These are phyloP conservation scores for Rhyacichthys aspro DNA, from an alignment of 2,797 vertebrate genomes.

Conservation along the genomic window DNA sequence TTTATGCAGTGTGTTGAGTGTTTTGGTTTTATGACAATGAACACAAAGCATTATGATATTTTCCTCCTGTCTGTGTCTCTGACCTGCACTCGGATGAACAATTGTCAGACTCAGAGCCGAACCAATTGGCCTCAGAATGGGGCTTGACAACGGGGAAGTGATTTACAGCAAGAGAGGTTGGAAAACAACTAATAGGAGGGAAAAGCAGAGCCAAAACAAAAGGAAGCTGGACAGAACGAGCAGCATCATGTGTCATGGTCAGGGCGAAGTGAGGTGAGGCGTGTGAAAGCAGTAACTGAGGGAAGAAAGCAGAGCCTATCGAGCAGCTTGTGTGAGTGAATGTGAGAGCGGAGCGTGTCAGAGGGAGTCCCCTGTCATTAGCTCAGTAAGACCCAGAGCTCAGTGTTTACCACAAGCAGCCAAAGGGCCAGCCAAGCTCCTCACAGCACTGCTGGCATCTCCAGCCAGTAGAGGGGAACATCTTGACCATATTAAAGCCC, in stretches of 20 bases:
- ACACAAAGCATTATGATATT: not conserved
- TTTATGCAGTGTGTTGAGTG: too few relatives aligned
- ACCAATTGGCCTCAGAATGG: slow-evolving; percentile 63
- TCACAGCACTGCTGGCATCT: slow-evolving; percentile 56
- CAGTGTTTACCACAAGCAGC: slow-evolving; percentile 66
- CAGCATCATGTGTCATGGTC: slow-evolving; percentile 17
- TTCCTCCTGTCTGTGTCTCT: slow-evolving; percentile 23
- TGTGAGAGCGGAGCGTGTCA: slow-evolving; percentile 35
- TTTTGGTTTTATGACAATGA: too few relatives aligned
- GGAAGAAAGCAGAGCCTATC: slow-evolving; percentile 31
- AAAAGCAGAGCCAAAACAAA: not conserved
- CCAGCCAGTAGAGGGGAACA: slow-evolving; percentile 62
- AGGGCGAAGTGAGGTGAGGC: slow-evolving; percentile 43
- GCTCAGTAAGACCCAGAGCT: slow-evolving; percentile 64
- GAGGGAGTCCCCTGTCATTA: slow-evolving; percentile 69
- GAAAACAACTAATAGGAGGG: slow-evolving; percentile 6
- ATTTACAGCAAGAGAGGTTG: slow-evolving; percentile 54
- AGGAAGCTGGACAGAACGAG: slow-evolving; percentile 12
- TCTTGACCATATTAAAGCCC: slow-evolving; percentile 44
- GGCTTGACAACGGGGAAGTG: slow-evolving; percentile 57
- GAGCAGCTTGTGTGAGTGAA: slow-evolving; percentile 32
- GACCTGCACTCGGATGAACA: slow-evolving; percentile 43
- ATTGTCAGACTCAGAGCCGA: slow-evolving; percentile 57
- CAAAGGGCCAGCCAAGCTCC: slow-evolving; percentile 65
- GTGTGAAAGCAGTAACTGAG: slow-evolving; percentile 29